Base-by-base conservation (phyloP, 2,888 invertebrate genomes). In the Melieria picta region DNA sequence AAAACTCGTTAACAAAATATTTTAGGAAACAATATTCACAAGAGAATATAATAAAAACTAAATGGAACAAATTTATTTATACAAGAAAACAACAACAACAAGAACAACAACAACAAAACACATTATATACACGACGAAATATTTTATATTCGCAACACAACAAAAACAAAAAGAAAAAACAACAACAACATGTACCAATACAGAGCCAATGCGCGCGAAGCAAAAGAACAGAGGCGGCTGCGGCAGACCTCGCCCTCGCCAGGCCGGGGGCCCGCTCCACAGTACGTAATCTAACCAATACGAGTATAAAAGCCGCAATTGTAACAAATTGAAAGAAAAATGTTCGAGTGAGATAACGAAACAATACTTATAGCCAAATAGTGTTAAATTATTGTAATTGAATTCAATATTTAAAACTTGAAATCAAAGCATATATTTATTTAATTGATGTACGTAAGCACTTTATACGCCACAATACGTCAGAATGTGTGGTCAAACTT, bases 341-440 rank as follows among this genome's bases (percentile, higher is more conserved):
- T 85, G 84, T 85, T 83, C 84, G 84, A 84, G 84, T 84, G 84
- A 84, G 84, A 84, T 84, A 84, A 83, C 76, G 83, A 84, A 84
- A 84, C 84, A 84, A 84, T 84, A 84, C 85, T 82, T 85, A 84
- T 84, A 84, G 81, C 79, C 79, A 80, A 82, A 80, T 74, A 77
- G 75, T 79, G 77, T 77, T 78, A 66, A 60, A 62, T 7, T 66
- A 65, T 13, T 30, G n/a, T 52, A 43, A 7, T 56, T 46, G 10
- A 13, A 56, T 56, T 56, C 45, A 65, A 65, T 6, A 30, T 30
- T 30, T 56, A 56, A 60, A 66, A 58, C 30, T 30, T 11, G 10
- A 60, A 52, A 67, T 67, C 47, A 58, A 67, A 63, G 45, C 56
- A 64, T 46, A 48, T 30, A 30, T 30, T 30, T 30, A 30, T 30